phyloP scores from a whole-genome alignment of 2,113 vertebrate species.

The Anoura caudifer region DNA sequence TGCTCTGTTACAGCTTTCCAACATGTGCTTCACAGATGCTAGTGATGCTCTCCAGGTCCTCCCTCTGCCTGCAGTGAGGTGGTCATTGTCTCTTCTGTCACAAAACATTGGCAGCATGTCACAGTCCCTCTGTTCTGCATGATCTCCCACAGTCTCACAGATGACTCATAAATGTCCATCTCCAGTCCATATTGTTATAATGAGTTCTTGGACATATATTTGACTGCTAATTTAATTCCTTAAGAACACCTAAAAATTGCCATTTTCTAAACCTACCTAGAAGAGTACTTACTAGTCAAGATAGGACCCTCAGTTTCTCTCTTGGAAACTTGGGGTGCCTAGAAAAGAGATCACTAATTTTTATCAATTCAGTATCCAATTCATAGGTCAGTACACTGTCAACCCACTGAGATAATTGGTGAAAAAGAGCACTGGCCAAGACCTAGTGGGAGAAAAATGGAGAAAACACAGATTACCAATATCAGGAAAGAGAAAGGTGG shows the following conservation, averaged over 20 bases:
- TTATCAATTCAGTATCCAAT: rapidly evolving
- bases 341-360: not conserved
- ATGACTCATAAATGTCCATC: rapidly evolving
- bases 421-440: not conserved
- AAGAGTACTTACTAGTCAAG: not conserved
- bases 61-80: not conserved
- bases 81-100: not conserved
- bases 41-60: rapidly evolving
- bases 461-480: not conserved
- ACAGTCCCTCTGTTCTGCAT: not conserved
- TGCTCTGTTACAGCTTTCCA: not conserved
- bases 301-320: not conserved
- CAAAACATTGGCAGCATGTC: rapidly evolving
- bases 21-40: not conserved
- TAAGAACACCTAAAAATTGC: not conserved
- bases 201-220: rapidly evolving
- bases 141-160: rapidly evolving
- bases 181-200: not conserved
- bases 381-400: no score
- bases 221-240: not conserved
- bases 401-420: rapidly evolving
- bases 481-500: not conserved
- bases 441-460: no score
- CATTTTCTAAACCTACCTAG: rapidly evolving
- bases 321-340: not conserved